Conservation (phyloP, 2,113 vertebrate species). For the Bungarus multicinctus region DNA sequence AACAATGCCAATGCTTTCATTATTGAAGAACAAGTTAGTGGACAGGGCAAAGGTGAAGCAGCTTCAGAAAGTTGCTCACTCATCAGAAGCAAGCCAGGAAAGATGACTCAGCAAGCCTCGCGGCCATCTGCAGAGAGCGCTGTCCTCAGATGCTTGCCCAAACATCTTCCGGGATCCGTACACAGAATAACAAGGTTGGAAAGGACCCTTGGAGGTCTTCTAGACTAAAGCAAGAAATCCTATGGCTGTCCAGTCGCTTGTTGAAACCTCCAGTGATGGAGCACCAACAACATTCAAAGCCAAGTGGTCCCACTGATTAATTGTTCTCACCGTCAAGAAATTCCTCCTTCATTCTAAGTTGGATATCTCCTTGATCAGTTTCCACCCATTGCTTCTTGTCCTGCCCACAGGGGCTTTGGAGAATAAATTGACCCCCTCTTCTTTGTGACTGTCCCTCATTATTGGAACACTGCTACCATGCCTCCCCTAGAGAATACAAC, state of each 20-base stretch:
- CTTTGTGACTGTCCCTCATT: too few species aligned
- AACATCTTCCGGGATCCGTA: not conserved
- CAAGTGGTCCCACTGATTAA: not conserved
- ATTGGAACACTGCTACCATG: too few species aligned
- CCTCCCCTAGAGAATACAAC: too few species aligned
- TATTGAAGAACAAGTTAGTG: not conserved
- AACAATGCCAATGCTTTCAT: slow-evolving; percentile 25
- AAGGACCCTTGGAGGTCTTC: not conserved
- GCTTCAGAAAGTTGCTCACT: not conserved
- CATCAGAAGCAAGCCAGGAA: fast-evolving
- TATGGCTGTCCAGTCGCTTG: not conserved
- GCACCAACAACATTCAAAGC: not conserved
- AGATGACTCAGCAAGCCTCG: not conserved
- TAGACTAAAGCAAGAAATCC: not conserved
- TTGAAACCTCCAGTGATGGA: not conserved
- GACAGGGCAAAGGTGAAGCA: not conserved
- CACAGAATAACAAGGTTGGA: not conserved
- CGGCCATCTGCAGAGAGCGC: not conserved
- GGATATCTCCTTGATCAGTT: too few species aligned
- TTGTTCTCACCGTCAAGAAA: too few species aligned
- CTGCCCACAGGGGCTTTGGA: too few species aligned
- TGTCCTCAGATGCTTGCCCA: not conserved
- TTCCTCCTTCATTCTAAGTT: too few species aligned
- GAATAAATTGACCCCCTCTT: too few species aligned
- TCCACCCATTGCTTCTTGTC: too few species aligned